A percentile compares a stretch with the other conserved stretches of the same genome.
Conservation (phyloP, 2,113 vertebrate genomes). For the Phylloscopus trochiloides region DNA sequence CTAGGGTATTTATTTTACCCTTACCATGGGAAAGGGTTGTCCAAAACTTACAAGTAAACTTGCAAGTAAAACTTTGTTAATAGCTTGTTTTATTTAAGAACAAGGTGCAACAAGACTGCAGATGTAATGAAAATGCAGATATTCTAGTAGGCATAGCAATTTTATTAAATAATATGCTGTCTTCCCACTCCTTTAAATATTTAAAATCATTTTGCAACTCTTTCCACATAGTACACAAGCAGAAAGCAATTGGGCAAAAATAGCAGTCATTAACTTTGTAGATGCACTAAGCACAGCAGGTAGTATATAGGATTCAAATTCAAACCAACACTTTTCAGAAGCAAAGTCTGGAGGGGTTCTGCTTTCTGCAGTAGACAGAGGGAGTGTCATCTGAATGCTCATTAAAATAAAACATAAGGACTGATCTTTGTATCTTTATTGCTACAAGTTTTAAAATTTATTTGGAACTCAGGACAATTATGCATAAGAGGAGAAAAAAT, state of each 20-base stretch:
- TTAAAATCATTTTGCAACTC: constrained; percentile 34
- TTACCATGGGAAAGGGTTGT: background rate
- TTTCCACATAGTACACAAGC: constrained; percentile 5
- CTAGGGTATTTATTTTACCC: background rate
- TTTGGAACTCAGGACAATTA: background rate
- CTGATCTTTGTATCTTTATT: background rate
- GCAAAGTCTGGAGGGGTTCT: background rate
- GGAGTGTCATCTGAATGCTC: background rate
- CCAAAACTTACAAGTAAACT: background rate
- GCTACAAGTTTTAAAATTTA: background rate
- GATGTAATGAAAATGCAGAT: background rate
- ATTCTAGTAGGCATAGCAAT: background rate
- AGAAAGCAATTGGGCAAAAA: constrained; percentile 56
- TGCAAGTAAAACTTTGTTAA: background rate
- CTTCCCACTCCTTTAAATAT: constrained; percentile 39
- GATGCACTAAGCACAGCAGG: constrained; percentile 37
- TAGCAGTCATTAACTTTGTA: constrained; percentile 56
- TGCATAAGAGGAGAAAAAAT: background rate
- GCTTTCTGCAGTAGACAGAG: background rate
- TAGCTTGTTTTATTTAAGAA: background rate
- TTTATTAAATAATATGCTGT: background rate
- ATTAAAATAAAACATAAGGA: constrained; percentile 5
- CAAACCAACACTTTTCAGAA: constrained; percentile 13
- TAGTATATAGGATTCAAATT: constrained; percentile 39
- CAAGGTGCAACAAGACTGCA: background rate